Evolutionary conservation across 2,888 invertebrate species (phyloP).

Genomic region (Neoaliturus tenellus): DNA sequence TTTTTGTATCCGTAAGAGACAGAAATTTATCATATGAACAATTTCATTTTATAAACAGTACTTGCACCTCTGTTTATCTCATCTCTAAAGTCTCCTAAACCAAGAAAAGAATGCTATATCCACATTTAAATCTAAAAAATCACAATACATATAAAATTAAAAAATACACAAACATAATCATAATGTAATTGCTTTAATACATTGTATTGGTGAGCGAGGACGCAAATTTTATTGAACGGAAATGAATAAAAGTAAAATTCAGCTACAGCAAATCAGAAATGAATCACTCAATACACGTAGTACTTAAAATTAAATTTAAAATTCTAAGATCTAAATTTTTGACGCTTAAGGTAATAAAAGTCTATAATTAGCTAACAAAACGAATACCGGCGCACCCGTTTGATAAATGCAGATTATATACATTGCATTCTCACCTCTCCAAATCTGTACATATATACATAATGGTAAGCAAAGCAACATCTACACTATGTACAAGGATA

Average conservation of each 20-base stretch:
- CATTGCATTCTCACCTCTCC: constrained; percentile 46
- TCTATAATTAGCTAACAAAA: constrained; percentile 53
- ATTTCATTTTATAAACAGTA: neutral
- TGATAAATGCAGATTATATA: constrained; percentile 53
- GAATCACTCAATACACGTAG: constrained; percentile 12
- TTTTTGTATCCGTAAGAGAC: neutral
- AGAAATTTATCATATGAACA: neutral
- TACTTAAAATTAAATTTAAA: constrained; percentile 44
- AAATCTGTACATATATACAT: constrained; percentile 50
- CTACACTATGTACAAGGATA: constrained; percentile 47
- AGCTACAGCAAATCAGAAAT: constrained; percentile 22
- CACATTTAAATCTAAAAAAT: no score
- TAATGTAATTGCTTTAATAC: no score
- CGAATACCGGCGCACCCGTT: constrained; percentile 43
- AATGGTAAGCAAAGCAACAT: constrained; percentile 45
- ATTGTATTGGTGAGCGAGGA: neutral
- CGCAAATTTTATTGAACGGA: neutral
- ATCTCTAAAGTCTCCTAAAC: neutral
- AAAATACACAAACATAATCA: no score
- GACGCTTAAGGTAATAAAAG: constrained; percentile 44
- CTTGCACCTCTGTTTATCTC: neutral
- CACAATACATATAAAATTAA: no score
- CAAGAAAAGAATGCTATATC: neutral
- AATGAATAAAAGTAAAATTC: neutral
- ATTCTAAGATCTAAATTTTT: constrained; percentile 47